A percentile compares a stretch with the other conserved stretches of the same genome.
Conservation (phyloP, 2,797 vertebrate species). For the Phalanger gymnotis region DNA sequence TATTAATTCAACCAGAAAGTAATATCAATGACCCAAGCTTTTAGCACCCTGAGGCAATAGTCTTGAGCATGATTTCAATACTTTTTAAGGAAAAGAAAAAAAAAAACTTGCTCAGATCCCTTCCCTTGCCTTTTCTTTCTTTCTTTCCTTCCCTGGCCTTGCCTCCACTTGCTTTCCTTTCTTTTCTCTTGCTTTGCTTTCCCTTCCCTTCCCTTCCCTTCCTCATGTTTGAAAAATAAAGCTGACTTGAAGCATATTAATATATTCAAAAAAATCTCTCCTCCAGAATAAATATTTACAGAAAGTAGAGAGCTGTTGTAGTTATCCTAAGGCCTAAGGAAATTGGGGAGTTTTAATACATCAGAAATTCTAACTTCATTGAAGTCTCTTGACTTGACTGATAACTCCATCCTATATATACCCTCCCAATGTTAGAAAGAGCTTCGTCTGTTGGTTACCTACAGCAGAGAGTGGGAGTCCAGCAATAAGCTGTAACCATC, state of each 20-base stretch:
- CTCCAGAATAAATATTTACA: neutral
- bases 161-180: neutral
- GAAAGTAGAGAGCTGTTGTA: constrained; percentile 29
- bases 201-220: neutral
- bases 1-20: neutral
- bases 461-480: neutral
- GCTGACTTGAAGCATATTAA: neutral
- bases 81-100: neutral
- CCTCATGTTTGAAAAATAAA: neutral
- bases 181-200: no score
- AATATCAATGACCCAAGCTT: neutral
- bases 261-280: constrained; percentile 6
- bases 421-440: neutral
- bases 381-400: neutral
- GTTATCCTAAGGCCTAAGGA: constrained; percentile 65
- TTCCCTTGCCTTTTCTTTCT: no score
- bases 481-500: neutral
- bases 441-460: neutral
- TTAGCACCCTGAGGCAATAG: neutral
- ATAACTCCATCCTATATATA: neutral
- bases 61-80: neutral
- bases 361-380: constrained; percentile 9
- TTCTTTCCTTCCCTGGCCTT: neutral
- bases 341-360: constrained; percentile 61
- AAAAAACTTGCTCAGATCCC: no score